A percentile compares a stretch with the other conserved stretches of the same genome.
These are phyloP conservation scores for Varroa destructor DNA, from an alignment of 1,140 invertebrate species.

Conservation along the genomic window DNA sequence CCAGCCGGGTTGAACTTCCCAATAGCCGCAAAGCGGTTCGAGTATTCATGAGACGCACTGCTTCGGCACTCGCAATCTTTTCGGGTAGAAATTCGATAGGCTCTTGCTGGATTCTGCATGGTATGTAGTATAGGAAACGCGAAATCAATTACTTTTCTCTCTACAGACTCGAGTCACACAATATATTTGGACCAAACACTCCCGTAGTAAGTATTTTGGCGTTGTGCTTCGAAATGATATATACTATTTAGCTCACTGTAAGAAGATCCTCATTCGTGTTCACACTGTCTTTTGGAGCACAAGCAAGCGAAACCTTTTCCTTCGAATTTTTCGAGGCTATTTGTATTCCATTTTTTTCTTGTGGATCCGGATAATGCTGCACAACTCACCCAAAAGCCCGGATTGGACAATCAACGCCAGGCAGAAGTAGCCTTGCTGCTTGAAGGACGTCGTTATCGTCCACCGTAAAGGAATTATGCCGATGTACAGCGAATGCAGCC, in stretches of 20 bases:
- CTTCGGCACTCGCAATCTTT: not conserved
- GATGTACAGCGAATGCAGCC: constrained; percentile 62
- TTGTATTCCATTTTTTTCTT: too few species aligned
- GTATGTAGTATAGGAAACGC: not conserved
- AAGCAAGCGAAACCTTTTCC: too few species aligned
- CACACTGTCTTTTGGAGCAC: too few species aligned
- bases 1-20: constrained; percentile 10
- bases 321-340: too few species aligned
- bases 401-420: constrained; percentile 73
- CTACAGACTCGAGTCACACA: too few species aligned
- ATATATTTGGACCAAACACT: too few species aligned
- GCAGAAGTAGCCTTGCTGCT: constrained; percentile 64
- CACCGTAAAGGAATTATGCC: constrained; percentile 55
- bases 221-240: too few species aligned
- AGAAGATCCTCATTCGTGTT: too few species aligned
- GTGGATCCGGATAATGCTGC: not conserved
- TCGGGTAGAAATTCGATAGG: constrained; percentile 12
- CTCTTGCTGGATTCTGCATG: constrained; percentile 29
- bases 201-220: too few species aligned
- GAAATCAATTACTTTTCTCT: too few species aligned
- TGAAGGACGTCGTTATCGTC: constrained; percentile 77
- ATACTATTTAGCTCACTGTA: too few species aligned
- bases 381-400: constrained; percentile 48
- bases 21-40: constrained; percentile 5
- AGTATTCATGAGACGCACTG: not conserved